Evolutionary conservation across 35 echinoderm and acorn worm species (phyloP).

Genomic region (Ophiothrix spiculata): DNA sequence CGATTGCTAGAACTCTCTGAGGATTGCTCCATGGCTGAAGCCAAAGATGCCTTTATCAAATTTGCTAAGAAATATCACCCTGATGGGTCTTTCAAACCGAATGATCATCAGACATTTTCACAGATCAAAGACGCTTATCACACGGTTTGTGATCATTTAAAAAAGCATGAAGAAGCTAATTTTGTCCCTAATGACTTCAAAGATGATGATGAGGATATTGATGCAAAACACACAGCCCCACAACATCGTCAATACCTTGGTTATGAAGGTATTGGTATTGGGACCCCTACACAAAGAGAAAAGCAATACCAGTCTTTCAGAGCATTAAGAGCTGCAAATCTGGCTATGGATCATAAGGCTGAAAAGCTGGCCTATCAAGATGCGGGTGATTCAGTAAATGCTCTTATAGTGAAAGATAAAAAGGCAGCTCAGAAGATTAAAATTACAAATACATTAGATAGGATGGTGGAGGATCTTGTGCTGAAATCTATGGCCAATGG

Average conservation of each 20-base stretch:
- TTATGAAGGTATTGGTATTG: slow-evolving; percentile 79
- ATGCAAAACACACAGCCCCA: slow-evolving; percentile 53
- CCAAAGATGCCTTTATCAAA: slow-evolving; percentile 64
- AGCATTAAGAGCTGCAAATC: slow-evolving; percentile 47
- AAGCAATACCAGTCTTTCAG: slow-evolving; percentile 67
- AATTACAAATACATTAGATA: slow-evolving; percentile 76
- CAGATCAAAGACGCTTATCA: slow-evolving; percentile 76
- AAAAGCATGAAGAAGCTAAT: slow-evolving; percentile 12
- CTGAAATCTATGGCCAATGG: slow-evolving; percentile 86
- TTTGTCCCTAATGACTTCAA: slow-evolving; percentile 29
- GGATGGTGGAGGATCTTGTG: slow-evolving; percentile 83
- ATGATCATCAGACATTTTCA: slow-evolving; percentile 61
- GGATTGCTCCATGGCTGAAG: slow-evolving; percentile 33
- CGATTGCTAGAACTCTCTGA: slow-evolving; percentile 53
- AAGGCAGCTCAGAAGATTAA: slow-evolving; percentile 63
- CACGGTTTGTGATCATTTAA: slow-evolving; percentile 43
- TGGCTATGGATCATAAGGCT: slow-evolving; percentile 40
- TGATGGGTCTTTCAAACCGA: slow-evolving; percentile 46
- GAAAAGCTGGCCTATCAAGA: slow-evolving; percentile 24
- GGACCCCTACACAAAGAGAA: slow-evolving; percentile 77
- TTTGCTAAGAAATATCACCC: slow-evolving; percentile 95
- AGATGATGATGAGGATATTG: slow-evolving; percentile 28
- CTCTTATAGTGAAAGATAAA: slow-evolving; percentile 65
- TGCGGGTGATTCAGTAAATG: background rate
- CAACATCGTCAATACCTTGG: slow-evolving; percentile 86